phyloP scores from a whole-genome alignment of 2,888 invertebrate species.

The Parnassius glacialis region DNA sequence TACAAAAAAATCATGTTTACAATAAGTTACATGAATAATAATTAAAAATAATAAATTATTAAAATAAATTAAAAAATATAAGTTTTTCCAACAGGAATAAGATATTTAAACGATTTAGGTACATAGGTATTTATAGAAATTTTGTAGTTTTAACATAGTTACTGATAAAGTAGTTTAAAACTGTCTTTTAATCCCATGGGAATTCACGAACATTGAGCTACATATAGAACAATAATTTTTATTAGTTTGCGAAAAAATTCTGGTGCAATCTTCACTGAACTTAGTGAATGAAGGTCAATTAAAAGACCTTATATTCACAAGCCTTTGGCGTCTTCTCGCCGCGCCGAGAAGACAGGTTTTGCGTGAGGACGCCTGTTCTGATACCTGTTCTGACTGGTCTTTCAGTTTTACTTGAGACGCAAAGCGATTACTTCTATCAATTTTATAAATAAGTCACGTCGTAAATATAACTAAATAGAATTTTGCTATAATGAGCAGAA shows the following conservation, averaged over 20 bases:
- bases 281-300: constrained; percentile 11
- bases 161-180: not conserved
- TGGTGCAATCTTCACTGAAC: constrained; percentile 10
- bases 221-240: constrained; percentile 7
- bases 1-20: no score
- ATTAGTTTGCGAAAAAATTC: not conserved
- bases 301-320: constrained; percentile 13
- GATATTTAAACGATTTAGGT: no score
- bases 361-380: no score
- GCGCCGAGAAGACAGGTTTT: constrained; percentile 24
- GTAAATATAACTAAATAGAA: no score
- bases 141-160: no score
- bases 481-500: no score
- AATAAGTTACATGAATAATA: no score
- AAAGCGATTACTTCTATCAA: not conserved
- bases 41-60: no score
- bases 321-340: constrained; percentile 22
- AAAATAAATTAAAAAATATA: no score
- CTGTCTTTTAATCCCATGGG: not conserved
- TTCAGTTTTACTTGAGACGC: constrained; percentile 20
- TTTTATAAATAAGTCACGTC: no score
- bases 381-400: constrained; percentile 23
- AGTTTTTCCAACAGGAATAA: no score
- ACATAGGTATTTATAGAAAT: no score
- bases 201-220: not conserved